phyloP scores from a whole-genome alignment of 2,888 invertebrate genomes.

The Papilio protenor region DNA sequence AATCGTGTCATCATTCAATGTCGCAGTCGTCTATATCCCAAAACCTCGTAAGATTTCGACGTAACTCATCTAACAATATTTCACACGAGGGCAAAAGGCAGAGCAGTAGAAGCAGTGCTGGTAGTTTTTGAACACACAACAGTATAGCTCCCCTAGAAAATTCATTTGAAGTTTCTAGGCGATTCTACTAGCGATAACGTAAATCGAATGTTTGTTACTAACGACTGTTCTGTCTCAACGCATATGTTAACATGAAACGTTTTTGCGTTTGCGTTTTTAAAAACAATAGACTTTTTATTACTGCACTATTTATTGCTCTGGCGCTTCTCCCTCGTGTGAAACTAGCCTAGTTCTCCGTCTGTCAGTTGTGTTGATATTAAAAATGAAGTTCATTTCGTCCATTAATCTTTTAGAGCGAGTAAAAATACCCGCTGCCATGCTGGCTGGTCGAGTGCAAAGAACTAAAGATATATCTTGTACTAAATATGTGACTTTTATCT shows the following conservation, averaged over 20 bases:
- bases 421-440: conserved; percentile 27
- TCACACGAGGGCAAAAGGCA: neutral
- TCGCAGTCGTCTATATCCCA: conserved; percentile 22
- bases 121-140: neutral
- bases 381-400: conserved; percentile 28
- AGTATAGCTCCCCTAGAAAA: too few relatives aligned
- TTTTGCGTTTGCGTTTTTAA: too few relatives aligned
- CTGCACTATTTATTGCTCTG: neutral
- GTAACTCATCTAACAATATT: conserved; percentile 19
- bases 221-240: neutral
- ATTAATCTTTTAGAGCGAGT: conserved; percentile 23
- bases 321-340: neutral
- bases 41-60: conserved; percentile 8
- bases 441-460: conserved; percentile 28
- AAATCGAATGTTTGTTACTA: too few relatives aligned
- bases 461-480: conserved; percentile 19
- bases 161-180: too few relatives aligned
- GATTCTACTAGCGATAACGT: too few relatives aligned
- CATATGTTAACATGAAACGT: too few relatives aligned
- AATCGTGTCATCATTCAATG: conserved; percentile 35
- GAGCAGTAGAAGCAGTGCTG: neutral
- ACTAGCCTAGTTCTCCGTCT: conserved; percentile 10
- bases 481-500: conserved; percentile 6
- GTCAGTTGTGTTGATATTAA: conserved; percentile 31
- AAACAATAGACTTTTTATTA: neutral